Base-by-base conservation (phyloP, 1,140 invertebrate species). In the Paralvinella palmiformis region DNA sequence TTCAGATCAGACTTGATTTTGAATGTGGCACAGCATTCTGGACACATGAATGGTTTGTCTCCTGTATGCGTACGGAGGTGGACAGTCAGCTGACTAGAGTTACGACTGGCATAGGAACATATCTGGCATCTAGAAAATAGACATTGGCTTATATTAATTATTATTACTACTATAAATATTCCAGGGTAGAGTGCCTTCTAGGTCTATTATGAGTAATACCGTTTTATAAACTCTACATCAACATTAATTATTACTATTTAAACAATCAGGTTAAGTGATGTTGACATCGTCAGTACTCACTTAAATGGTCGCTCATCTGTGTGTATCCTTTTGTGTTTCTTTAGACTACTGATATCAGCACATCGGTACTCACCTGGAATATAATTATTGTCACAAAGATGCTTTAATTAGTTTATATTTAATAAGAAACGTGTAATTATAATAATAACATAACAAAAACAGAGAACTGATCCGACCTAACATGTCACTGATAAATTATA, bases 261-360 rank as follows among this genome's bases (percentile, higher is more conserved):
- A 48, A 48, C 45, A 56, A 22, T 27, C 53, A 56, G 45, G 27
- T 22, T 48, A 48, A 22, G n/a, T 15, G 45, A n/a, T 48, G 15
- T 22, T 6, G n/a, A 1, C 45, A 7, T 50, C 20, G 20, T 50
- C 4, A 52, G 31, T 20, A 66, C 69, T 68, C 71, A 83, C 81
- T 80, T 78, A 69, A 73, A 98, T 41, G 96, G 96, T 68, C 95
- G 86, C 83, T 98, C 94, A 84, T 97, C 96, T 75, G 92, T 96
- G 84, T 97, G 94, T 80, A 91, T 94, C 73, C 94, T 86, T 83
- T 94, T 93, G 85, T 98, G 94, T 78, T 97, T 97, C 84, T 96
- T 94, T 72, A 98, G 84, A 65, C 94, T 94, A 65, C 92, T 95
- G 82, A 95, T 89, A 84, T 94, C 96, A 72, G 92, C 92, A 55